phyloP scores from a whole-genome alignment of 2,888 invertebrate species.

The Eupelmus urozonus region DNA sequence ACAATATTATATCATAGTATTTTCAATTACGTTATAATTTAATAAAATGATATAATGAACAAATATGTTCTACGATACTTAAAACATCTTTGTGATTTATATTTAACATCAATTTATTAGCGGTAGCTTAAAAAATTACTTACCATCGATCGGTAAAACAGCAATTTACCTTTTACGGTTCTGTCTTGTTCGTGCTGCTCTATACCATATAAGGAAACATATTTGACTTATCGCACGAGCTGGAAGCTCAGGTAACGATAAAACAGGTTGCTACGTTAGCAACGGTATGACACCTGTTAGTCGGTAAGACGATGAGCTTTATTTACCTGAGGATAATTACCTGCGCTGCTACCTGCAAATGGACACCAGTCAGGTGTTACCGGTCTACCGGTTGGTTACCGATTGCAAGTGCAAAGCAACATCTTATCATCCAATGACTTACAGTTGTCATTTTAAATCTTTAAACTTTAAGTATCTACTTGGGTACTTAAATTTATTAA shows the following conservation, averaged over 20 bases:
- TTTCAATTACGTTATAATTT: too few species aligned
- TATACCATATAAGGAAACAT: constrained; percentile 50
- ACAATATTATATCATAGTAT: too few species aligned
- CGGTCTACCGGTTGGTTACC: neutral
- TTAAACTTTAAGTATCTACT: too few species aligned
- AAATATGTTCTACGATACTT: neutral
- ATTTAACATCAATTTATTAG: neutral
- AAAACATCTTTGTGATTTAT: neutral
- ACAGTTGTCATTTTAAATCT: neutral
- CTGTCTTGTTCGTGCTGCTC: neutral
- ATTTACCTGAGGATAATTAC: constrained; percentile 39
- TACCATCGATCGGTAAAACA: constrained; percentile 47
- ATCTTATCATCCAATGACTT: too few species aligned
- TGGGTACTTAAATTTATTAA: neutral
- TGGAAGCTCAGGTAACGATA: constrained; percentile 21
- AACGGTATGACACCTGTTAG: constrained; percentile 33
- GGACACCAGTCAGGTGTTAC: constrained; percentile 22
- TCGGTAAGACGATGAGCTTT: neutral
- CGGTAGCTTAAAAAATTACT: neutral
- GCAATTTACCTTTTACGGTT: neutral
- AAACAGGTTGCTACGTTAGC: constrained; percentile 34
- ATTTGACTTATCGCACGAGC: constrained; percentile 45
- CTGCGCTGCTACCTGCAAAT: neutral
- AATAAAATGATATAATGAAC: neutral
- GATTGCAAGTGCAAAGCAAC: too few species aligned